Base-by-base conservation (phyloP, 2,888 invertebrate genomes). In the Melolontha melolontha region DNA sequence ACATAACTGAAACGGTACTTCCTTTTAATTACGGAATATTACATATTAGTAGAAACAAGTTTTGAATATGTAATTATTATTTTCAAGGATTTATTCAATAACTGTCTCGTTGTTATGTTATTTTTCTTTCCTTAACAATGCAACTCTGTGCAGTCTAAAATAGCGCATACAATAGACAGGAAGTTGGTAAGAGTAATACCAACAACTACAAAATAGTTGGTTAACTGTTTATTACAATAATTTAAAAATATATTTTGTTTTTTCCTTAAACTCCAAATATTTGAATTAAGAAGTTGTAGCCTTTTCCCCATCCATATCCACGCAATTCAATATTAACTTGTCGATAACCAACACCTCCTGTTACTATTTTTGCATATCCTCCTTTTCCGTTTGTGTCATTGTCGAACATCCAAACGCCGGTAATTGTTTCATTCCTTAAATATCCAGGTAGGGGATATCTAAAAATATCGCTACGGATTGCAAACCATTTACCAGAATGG, bases 351-450 rank as follows among this genome's bases (percentile, higher is more conserved):
- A 81, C 73, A 1, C 82, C 82, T 1, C 81, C 81, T 10, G 72
- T 64, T 17, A 75, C 17, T n/a, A 82, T 72, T 11, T 66, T 52
- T 8, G 80, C 80, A 66, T 75, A 76, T 6, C 81, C 79, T 50
- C 79, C 76, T 49, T 75, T 73, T 29, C 78, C 78, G 66, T 80
- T 78, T 54, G 78, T 76, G 59, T 76, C 76, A 65, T 78, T 72
- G 68, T 82, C 82, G 71, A 76, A 79, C 55, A 79, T 74, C 71
- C 79, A 75, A 16, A 82, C 74, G 0, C 79, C 80, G 1, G 76
- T 76, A 55, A 82, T 82, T 1, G 75, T 78, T 67, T 79, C 80
- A 66, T 80, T 78, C 40, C 78, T 68, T n/a, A 74, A 71, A 65
- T 80, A 79, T 29, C 81, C 80, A 0, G 75, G 68, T 39, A 78